Base-by-base conservation (phyloP, 1,140 invertebrate species). In the Aphaenogaster floridana region DNA sequence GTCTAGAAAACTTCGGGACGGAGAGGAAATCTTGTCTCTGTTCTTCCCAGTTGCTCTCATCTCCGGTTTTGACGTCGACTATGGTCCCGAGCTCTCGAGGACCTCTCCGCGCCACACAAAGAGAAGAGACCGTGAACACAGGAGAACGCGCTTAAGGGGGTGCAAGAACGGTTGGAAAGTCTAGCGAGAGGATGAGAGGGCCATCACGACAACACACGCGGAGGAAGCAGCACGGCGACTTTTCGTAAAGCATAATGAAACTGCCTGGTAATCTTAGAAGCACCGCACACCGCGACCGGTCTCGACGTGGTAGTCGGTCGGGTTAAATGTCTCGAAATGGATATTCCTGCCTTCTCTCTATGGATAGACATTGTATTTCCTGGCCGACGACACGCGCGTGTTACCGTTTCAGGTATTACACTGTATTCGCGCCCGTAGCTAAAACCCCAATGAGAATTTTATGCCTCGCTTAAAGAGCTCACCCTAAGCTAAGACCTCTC, bases 291-390 rank as follows among this genome's bases (percentile, higher is more conserved):
- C 77, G 79, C 81, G 87, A 91, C 89, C 89, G 86, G 77, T 89
- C 90, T 93, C 86, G 88, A 89, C 79, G 90, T 86, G 87, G 88
- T 88, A 92, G 89, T 91, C 80, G 88, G 91, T 86, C 89, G 91
- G 92, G 91, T 95, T 94, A 94, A 94, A 94, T 94, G 88, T 94
- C 92, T 92, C 92, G 93, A 94, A 94, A 94, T 95, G 91, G 90
- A 94, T 94, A 94, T 93, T 90, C 91, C 92, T 91, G 88, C 13
- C 54, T 13, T 61, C 54, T 74, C 28, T 74, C 17, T 50, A 88
- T 92, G 86, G 77, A 45, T 48, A 87, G 71, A 45, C 66, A 71
- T 34, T 64, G 28, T 76, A 84, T 88, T 90, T 89, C 88, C 86
- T 86, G 90, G 89, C 66, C 80, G 89, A 90, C 91, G 91, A 93